phyloP scores from a whole-genome alignment of 2,797 vertebrate species.

The Gymnoscopelus braueri region DNA sequence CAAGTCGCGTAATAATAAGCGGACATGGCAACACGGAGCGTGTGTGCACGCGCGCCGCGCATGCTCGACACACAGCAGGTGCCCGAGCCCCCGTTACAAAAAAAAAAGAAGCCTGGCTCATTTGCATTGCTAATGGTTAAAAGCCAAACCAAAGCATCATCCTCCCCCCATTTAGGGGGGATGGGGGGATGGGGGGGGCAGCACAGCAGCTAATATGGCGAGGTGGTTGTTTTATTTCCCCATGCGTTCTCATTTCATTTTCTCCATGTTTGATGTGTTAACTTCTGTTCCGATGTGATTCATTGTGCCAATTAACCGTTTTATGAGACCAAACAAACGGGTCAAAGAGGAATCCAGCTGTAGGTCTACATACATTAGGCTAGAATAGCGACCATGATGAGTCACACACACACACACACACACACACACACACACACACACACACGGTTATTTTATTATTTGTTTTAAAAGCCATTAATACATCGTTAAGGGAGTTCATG shows the following conservation, averaged over 20 bases:
- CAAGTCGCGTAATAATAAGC: too few species aligned
- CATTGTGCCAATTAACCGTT: not conserved
- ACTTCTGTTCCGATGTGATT: constrained; percentile 29
- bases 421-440: too few species aligned
- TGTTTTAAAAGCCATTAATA: not conserved
- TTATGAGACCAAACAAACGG: constrained; percentile 22
- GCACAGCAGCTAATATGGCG: constrained; percentile 58
- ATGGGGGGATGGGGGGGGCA: too few species aligned
- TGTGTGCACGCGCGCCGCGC: constrained; percentile 29
- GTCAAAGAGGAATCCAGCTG: too few species aligned
- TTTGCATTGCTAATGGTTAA: constrained; percentile 82
- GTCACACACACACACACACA: too few species aligned
- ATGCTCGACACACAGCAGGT: constrained; percentile 81
- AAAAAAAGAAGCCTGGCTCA: constrained; percentile 54
- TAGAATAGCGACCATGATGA: too few species aligned
- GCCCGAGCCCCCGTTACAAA: constrained; percentile 70
- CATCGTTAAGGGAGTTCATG: not conserved
- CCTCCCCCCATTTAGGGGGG: constrained; percentile 73
- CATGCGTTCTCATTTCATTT: not conserved
- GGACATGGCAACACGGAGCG: too few species aligned
- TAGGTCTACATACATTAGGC: too few species aligned
- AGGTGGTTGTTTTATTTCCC: constrained; percentile 33
- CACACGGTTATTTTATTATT: too few species aligned
- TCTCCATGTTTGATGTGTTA: constrained; percentile 2
- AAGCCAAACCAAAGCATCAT: not conserved